Base-by-base conservation (phyloP, 1,140 invertebrate species). In the Limonius californicus region DNA sequence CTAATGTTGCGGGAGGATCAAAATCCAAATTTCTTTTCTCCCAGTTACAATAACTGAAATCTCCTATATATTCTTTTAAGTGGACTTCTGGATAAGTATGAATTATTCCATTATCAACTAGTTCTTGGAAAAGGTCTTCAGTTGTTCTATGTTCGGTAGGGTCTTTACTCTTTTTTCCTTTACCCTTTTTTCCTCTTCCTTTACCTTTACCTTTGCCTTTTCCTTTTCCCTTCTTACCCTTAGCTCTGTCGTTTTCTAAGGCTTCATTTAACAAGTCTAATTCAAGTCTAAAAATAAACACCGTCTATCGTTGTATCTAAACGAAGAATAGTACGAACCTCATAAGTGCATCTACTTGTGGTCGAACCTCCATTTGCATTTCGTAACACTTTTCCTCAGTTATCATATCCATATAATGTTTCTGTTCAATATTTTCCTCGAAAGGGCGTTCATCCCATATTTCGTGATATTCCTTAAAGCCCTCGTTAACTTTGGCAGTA, bases 61-160 rank as follows among this genome's bases (percentile, higher is more conserved):
- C 89, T 0, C 90, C 90, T 32, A 84, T 80, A 62, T 87, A 91
- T 43, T 86, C 82, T 1, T 77, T 72, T n/a, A 94, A 76, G 11
- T 76, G 74, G 2, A 84, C 77, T 61, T 84, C 80, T 0, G 84
- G 84, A 71, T 86, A 83, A 7, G 84, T 79, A 54, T 83, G 82
- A 57, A 95, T 89, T 11, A 95, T 87, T 4, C 87, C 87, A 62
- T 88, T 83, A 18, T 82, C 80, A 2, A 91, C 80, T 4, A 95
- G 73, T 76, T 95, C 92, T 70, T 93, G 85, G 74, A 89, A 91
- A 1, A 92, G 73, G 0, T 88, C 89, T 66, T 91, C 87, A 2
- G 84, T 81, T 0, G 85, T 85, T 68, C 88, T 77, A 69, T 93
- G 86, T 1, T 84, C 88, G 6, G 91, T 94, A 8, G 90, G 75